Base-by-base conservation (phyloP, 2,888 invertebrate species). In the Perithous albicinctus region DNA sequence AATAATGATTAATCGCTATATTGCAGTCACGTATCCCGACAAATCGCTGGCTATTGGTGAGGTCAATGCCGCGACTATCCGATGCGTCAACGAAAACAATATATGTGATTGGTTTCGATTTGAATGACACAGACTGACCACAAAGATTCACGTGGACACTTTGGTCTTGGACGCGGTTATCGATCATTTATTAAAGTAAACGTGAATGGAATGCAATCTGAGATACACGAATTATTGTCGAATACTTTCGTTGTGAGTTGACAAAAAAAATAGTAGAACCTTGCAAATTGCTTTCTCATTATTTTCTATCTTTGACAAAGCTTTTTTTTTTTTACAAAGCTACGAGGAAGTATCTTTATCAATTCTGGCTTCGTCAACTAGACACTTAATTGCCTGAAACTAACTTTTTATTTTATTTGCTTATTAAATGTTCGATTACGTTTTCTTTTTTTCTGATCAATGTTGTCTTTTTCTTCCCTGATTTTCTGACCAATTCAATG, bases 11-110 rank as follows among this genome's bases (percentile, higher is more conserved):
- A 66, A 80, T 82, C 66, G 48, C 56, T 23, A 69, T 70, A 74
- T 82, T 77, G 67, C 72, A 64, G 48, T 81, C 82, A 80, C 84
- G 79, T 77, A 78, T 38, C 8, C 15, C 48, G 59, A 66, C 59
- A 73, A 73, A 8, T 78, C 59, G 66, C 20, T 66, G 10, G 29
- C 23, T 18, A 32, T 64, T 66, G 69, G 77, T 43, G 67, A 46
- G 75, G 72, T 83, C 67, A 78, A 80, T 78, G 70, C 46, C 75
- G 38, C 69, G 29, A 29, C 32, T 4, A 38, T 66, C 15, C 38
- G 46, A 82, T 73, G 77, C 67, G 74, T 41, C 56, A 73, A 64
- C 48, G 43, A 70, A 59, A 43, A 41, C 76, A 51, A 82, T n/a
- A n/a, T n/a, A n/a, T n/a, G n/a, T 35, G 20, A 51, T 61, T n/a